phyloP scores from a whole-genome alignment of 1,140 invertebrate genomes.

The Stegodyphus mimosarum region DNA sequence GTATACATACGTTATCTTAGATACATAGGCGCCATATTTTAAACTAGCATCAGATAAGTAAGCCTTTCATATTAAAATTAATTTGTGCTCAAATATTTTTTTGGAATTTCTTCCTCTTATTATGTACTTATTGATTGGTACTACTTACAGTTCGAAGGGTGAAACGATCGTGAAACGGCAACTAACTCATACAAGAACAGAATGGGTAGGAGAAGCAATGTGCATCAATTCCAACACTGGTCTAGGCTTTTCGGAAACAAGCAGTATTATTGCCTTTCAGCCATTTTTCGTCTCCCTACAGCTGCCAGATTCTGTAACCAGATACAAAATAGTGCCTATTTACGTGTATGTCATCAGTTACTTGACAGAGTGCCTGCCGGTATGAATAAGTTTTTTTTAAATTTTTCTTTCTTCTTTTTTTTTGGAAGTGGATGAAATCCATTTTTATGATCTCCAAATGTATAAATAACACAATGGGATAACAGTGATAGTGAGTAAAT shows the following conservation, averaged over 20 bases:
- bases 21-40: too few relatives aligned
- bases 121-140: too few relatives aligned
- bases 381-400: constrained; percentile 66
- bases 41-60: too few relatives aligned
- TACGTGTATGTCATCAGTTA: constrained; percentile 81
- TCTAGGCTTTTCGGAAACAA: constrained; percentile 74
- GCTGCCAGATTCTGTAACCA: constrained; percentile 78
- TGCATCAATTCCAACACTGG: constrained; percentile 76
- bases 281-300: constrained; percentile 79
- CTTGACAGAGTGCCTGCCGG: constrained; percentile 74
- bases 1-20: too few relatives aligned
- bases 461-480: too few relatives aligned
- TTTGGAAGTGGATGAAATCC: too few relatives aligned
- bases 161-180: constrained; percentile 70
- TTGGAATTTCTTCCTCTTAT: too few relatives aligned
- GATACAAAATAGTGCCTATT: constrained; percentile 77
- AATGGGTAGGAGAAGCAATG: constrained; percentile 78
- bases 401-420: too few relatives aligned
- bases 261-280: constrained; percentile 75
- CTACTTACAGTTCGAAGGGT: constrained; percentile 70
- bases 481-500: too few relatives aligned
- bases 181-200: constrained; percentile 80
- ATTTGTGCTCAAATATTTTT: too few relatives aligned
- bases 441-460: too few relatives aligned
- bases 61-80: too few relatives aligned